These are phyloP conservation scores for Tiaroga cobitis DNA, from an alignment of 2,797 vertebrate genomes.

Conservation along the genomic window DNA sequence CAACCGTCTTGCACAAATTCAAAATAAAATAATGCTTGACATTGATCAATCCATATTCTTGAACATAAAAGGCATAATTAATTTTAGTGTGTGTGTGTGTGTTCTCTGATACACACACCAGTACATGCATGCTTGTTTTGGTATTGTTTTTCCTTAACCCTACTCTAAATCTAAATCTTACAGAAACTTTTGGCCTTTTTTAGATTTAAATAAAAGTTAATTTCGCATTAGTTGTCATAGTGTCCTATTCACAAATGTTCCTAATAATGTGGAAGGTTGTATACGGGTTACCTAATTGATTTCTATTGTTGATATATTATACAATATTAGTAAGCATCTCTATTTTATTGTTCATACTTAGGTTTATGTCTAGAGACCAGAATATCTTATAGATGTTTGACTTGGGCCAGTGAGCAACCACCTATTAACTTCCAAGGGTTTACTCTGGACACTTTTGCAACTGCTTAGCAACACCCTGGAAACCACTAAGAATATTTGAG, in stretches of 20 bases:
- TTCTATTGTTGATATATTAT: not conserved
- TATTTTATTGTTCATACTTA: not conserved
- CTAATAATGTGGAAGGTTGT: not conserved
- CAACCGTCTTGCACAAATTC: not conserved
- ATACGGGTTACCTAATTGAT: not conserved
- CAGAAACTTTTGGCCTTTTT: not conserved
- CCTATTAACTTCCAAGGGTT: not conserved
- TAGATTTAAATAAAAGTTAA: not conserved
- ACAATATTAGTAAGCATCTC: not conserved
- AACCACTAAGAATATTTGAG: not conserved
- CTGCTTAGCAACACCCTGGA: slow-evolving; percentile 9
- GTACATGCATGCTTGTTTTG: not conserved
- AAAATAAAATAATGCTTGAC: not conserved
- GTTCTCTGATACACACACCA: not conserved
- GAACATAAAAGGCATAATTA: not conserved
- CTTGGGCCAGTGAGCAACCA: not conserved
- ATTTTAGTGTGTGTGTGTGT: not conserved
- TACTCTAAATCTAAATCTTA: not conserved
- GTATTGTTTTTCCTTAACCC: not conserved
- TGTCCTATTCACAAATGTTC: not conserved
- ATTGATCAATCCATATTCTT: not conserved
- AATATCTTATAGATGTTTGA: not conserved
- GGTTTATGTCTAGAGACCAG: not conserved
- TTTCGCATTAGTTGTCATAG: not conserved
- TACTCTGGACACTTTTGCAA: not conserved